Percentiles rank a stretch among this genome's conserved stretches.
These are phyloP conservation scores for Eudemis profundana DNA, from an alignment of 2,888 invertebrate species.

Conservation along the genomic window DNA sequence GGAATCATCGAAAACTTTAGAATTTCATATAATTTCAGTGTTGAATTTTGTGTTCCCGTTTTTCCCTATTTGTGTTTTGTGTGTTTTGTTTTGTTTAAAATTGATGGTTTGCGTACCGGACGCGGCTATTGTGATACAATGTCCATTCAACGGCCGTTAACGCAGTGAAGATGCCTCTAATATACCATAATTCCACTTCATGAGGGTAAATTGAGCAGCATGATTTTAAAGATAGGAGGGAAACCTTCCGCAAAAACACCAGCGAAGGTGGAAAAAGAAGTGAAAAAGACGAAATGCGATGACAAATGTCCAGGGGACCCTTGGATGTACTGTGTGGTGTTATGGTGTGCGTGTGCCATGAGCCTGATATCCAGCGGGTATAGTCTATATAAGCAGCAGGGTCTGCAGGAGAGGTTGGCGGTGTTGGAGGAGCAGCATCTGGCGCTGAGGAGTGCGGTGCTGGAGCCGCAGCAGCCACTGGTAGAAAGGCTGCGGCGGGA, in stretches of 20 bases:
- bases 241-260: conserved; percentile 62
- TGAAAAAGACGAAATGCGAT: conserved; percentile 69
- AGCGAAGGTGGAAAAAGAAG: conserved; percentile 60
- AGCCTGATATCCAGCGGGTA: conserved; percentile 87
- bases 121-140: conserved; percentile 59
- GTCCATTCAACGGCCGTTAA: conserved; percentile 52
- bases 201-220: conserved; percentile 60
- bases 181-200: conserved; percentile 51
- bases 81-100: conserved; percentile 45
- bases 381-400: conserved; percentile 85
- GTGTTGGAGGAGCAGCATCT: conserved; percentile 85
- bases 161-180: conserved; percentile 51
- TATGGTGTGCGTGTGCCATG: conserved; percentile 88
- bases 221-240: conserved; percentile 78
- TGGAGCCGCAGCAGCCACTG: conserved; percentile 82
- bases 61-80: conserved; percentile 50
- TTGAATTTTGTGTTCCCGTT: conserved; percentile 33
- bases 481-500: conserved; percentile 85
- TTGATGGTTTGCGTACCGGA: conserved; percentile 52
- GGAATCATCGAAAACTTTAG: conserved; percentile 37
- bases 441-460: conserved; percentile 79
- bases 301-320: conserved; percentile 73
- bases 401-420: conserved; percentile 80
- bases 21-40: conserved; percentile 30
- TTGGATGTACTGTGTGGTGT: conserved; percentile 80